These are phyloP conservation scores for Odontomyia ornata DNA, from an alignment of 2,888 invertebrate species.

Conservation along the genomic window DNA sequence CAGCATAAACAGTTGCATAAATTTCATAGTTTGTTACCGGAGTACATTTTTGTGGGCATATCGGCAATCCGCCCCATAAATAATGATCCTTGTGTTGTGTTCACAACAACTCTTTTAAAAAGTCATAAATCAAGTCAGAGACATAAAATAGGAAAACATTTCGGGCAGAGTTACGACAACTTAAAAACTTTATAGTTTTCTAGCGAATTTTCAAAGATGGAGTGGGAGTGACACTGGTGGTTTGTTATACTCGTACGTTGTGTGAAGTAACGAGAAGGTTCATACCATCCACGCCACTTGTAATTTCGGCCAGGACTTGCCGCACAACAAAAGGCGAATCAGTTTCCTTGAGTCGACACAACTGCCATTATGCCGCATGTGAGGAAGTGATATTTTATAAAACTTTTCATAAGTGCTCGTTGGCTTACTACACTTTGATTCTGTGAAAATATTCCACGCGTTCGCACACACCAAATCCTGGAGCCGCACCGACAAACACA, in stretches of 20 bases:
- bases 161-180: slow-evolving; percentile 42
- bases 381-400: slow-evolving; percentile 45
- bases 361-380: slow-evolving; percentile 23
- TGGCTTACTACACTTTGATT: slow-evolving; percentile 11
- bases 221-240: not conserved
- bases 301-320: not conserved
- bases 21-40: not conserved
- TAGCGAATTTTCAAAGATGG: not conserved
- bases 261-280: not conserved
- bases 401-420: slow-evolving; percentile 46
- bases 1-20: not conserved
- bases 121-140: slow-evolving; percentile 45
- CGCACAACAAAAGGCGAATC: slow-evolving; percentile 21
- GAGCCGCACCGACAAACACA: no score
- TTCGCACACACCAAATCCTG: slow-evolving; percentile 8
- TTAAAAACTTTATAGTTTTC: slow-evolving; percentile 42
- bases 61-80: slow-evolving; percentile 34
- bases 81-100: slow-evolving; percentile 38
- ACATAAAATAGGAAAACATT: slow-evolving; percentile 47
- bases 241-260: no score
- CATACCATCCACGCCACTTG: not conserved
- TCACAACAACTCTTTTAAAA: slow-evolving; percentile 46
- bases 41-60: not conserved
- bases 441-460: slow-evolving; percentile 22
- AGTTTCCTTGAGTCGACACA: slow-evolving; percentile 16